Base-by-base conservation (phyloP, 2,888 invertebrate species). In the Lithodes maja region DNA sequence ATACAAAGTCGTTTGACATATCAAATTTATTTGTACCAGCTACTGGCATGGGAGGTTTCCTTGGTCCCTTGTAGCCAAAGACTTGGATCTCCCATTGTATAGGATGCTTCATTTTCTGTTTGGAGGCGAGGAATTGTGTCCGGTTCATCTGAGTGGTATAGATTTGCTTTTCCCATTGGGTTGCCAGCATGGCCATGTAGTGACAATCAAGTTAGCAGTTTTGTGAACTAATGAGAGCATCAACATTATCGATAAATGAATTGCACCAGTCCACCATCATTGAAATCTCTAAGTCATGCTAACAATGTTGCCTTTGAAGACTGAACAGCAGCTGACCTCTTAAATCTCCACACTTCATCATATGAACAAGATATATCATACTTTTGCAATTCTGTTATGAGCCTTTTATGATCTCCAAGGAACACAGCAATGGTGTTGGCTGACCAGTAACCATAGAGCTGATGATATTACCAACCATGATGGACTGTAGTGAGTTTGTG, bases 71-170 rank as follows among this genome's bases (percentile, higher is more conserved):
- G 55, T 80, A 80, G 3, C 52, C 50, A n/a, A 17, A 53, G 55
- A 80, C n/a, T 80, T 49, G 54, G 3, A 12, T 54, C 54, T 80
- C 80, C 17, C 55, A 80, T 17, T 17, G 52, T 12, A 80, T 80
- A n/a, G 53, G 54, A 54, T 80, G 53, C 54, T n/a, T 80, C 80
- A 80, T 80, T 52, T 80, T 54, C 50, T 15, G 2, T 80, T 80
- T 50, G 9, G 80, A 80, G 5, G 54, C 80, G 15, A 54, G 55
- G 80, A 54, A 80, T 80, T 49, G 17, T 54, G 50, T 75, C 75
- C 75, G 17, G n/a, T 12, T 52, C 53, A 52, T 80, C 7, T 3
- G n/a, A n/a, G 55, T 2, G 53, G 50, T 49, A 12, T 52, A n/a
- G 17, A 3, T 9, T 55, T 49, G 80, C 3, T 52, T 15, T n/a